phyloP scores from a whole-genome alignment of 2,113 vertebrate genomes.

The Chamaea fasciata region DNA sequence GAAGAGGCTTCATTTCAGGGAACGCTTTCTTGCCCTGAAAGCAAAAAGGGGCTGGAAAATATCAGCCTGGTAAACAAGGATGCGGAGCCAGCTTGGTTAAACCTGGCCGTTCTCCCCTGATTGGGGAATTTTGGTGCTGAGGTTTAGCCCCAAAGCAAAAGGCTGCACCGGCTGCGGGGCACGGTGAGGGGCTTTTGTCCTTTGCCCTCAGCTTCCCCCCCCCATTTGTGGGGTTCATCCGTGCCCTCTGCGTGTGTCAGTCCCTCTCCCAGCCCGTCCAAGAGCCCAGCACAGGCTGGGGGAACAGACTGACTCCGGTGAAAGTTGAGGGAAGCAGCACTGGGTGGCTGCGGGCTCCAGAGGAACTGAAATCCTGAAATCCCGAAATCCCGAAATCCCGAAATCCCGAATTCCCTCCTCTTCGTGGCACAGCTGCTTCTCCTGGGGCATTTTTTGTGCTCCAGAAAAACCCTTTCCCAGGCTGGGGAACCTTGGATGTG shows the following conservation, averaged over 20 bases:
- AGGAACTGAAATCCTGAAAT: background rate
- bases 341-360: background rate
- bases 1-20: background rate
- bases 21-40: background rate
- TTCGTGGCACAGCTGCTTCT: background rate
- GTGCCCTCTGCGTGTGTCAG: background rate
- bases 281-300: slow-evolving; percentile 41
- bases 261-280: background rate
- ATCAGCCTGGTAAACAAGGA: background rate
- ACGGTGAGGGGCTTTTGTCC: background rate
- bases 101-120: accelerated
- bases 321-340: background rate
- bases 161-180: background rate
- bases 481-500: background rate
- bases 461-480: background rate
- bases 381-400: no score
- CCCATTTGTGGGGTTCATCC: background rate
- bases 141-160: background rate
- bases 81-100: background rate
- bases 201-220: background rate
- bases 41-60: background rate
- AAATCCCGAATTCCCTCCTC: background rate
- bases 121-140: background rate
- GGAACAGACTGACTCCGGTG: slow-evolving; percentile 14
- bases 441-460: background rate